Base-by-base conservation (phyloP, 2,797 vertebrate genomes). In the Rhincodon typus region DNA sequence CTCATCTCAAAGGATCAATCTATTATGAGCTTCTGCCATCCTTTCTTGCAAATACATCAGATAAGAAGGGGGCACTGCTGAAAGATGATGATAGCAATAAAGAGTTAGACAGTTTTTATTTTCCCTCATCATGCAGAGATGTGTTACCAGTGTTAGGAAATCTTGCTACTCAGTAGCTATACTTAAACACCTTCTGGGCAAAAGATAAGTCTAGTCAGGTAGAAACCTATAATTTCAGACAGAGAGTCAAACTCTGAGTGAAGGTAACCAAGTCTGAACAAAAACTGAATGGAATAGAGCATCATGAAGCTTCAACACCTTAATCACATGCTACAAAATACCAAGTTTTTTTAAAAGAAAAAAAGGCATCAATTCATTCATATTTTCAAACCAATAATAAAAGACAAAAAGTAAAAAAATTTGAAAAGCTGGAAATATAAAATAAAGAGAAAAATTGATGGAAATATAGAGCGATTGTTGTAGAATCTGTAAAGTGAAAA, bases 211-310 rank as follows among this genome's bases (percentile, higher is more conserved):
- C 42, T 84, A 84, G 42, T 46, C 82, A 46, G 38, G 42, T 46
- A 46, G 82, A 84, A 84, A 46, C 42, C 82, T 46, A 46, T 84
- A 84, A 84, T 84, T 84, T 84, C 82, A 84, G 38, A 84, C 79
- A 42, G 17, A 21, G 77, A 8, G 19, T 84, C 38, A 84, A 23
- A 84, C 46, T 84, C 82, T 84, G 7, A 84, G 82, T 84, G 82
- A 42, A 84, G 42, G 42, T 84, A 42, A 46, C 38, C 38, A 84
- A 84, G 82, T 84, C 82, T 84, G 82, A 84, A 38, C 6, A 23
- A 84, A 84, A 84, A 21, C 6, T 25, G 38, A 46, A 84, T 46
- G 82, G 82, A 84, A 84, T 10, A 46, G 82, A 19, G 17, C 38
- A 84, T 46, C 79, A 46, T 23, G 42, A 84, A 46, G 82, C 7